Evolutionary conservation across 2,797 vertebrate genomes (phyloP), one percentile per base, ranked within the genome.

Genomic region (Mionectes olivaceus): DNA sequence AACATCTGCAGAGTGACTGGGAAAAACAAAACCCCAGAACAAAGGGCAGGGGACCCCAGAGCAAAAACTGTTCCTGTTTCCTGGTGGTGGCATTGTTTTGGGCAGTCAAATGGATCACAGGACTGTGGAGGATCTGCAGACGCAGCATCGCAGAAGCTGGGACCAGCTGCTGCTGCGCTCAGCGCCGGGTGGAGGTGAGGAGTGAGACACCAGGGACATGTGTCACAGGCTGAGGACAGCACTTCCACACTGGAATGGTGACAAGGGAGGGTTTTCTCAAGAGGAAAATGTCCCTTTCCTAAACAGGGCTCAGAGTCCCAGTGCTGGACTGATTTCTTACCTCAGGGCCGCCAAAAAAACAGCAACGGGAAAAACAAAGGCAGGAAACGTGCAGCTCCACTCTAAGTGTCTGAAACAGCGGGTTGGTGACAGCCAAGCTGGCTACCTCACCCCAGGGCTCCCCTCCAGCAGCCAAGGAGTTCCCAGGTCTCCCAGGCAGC

Each of bases 181-280:
- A 2, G 77, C 0, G 2, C 35, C 0, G 1, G 56, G 76, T 1
- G 3, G 59, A 81, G 88, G 84, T 79, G 89, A 86, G 57, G 59
- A 49, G 41, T 24, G 87, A 88, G 73, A 76, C 1, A 28, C 44
- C 0, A 3, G 23, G 74, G 57, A 60, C 41, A 75, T 43, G 59
- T 84, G 81, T 68, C 75, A 87, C 81, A 76, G 60, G 73, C 69
- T 71, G 80, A 92, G 81, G 79, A 55, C 94, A 91, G 76, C 8
- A 13, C 35, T 93, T 78, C 88, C 65, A 80, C 1, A 11, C 69
- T 77, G 94, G 68, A 94, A 80, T 0, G 0, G 50, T 37, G 68
- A 87, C 71, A 83, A 84, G 50, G 24, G 17, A 88, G 49, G 17
- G 24, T 30, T 83, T 95, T 89, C 84, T 90, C 5, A 0, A 44